Base-by-base conservation (phyloP, 2,888 invertebrate genomes). In the Drosophila mettleri region DNA sequence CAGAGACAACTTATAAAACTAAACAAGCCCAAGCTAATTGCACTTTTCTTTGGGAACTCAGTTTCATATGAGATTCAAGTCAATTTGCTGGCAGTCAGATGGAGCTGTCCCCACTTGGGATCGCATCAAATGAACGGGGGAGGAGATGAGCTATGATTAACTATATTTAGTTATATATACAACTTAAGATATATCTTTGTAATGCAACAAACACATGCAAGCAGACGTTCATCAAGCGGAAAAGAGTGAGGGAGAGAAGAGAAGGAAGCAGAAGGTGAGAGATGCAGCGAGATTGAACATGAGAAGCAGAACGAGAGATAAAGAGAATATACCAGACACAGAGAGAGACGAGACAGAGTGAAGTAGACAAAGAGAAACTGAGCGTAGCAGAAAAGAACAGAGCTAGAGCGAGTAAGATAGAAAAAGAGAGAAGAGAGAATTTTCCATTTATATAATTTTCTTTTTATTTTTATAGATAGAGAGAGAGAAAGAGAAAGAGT, bases 1-100 rank as follows among this genome's bases (percentile, higher is more conserved):
- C 14, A 16, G n/a, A 18, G 14, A 36, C 33, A 20, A 12, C 34
- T 16, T 3, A 24, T 1, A 27, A 39, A 39, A 9, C 22, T 12
- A 16, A 33, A 20, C 33, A 53, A n/a, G 14, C 27, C 34, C 34
- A 53, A 53, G 27, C 31, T 12, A 51, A 39, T 52, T 59, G 18
- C 18, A 41, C 18, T 43, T 60, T 43, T 27, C 53, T 27, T 20
- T 34, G n/a, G 29, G 38, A 39, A 33, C n/a, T 39, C 2, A 48
- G 31, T 48, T 48, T 31, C 46, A 31, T 31, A 20, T 20, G 0
- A 7, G 7, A 12, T 12, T 16, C 3, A 16, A 45, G 10, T 29
- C 45, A 29, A 29, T 45, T 45, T 45, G 27, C 16, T 2, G 16
- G 16, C 45, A 16, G 16, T 27, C 29, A 18, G 18, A 14, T 7